Evolutionary conservation across 92 coral and sea anemone genomes (phyloP).

Genomic region (Desmophyllum pertusum): DNA sequence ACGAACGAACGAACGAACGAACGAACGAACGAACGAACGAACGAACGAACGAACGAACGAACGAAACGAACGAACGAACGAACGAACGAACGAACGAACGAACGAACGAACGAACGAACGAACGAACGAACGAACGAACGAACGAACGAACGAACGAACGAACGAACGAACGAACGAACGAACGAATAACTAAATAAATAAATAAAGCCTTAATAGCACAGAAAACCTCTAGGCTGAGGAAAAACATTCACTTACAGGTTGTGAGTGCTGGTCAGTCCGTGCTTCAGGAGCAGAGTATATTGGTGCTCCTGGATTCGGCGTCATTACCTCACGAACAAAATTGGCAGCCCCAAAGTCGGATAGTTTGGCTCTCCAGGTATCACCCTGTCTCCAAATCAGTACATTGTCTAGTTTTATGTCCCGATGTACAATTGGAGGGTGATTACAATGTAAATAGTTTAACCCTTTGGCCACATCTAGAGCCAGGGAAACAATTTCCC

Average conservation of each 20-base stretch:
- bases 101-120: too few relatives aligned
- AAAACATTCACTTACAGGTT: neutral
- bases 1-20: too few relatives aligned
- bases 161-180: too few relatives aligned
- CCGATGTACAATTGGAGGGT: slow-evolving; percentile 2
- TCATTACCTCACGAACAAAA: neutral
- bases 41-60: too few relatives aligned
- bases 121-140: too few relatives aligned
- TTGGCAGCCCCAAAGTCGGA: slow-evolving; percentile 15
- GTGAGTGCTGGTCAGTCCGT: neutral
- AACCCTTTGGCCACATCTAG: slow-evolving; percentile 77
- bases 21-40: too few relatives aligned
- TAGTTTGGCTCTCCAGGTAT: slow-evolving; percentile 5
- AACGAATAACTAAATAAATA: too few relatives aligned
- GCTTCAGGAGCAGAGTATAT: neutral
- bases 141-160: too few relatives aligned
- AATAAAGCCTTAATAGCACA: neutral
- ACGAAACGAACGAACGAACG: too few relatives aligned
- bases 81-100: too few relatives aligned
- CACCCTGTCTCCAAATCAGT: neutral
- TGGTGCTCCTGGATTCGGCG: neutral
- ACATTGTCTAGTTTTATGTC: neutral
- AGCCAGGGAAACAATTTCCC: slow-evolving; percentile 68
- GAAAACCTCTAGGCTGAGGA: neutral
- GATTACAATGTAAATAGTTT: slow-evolving; percentile 68